Base-by-base conservation (phyloP, 1,140 invertebrate genomes). In the Drosophila saltans region DNA sequence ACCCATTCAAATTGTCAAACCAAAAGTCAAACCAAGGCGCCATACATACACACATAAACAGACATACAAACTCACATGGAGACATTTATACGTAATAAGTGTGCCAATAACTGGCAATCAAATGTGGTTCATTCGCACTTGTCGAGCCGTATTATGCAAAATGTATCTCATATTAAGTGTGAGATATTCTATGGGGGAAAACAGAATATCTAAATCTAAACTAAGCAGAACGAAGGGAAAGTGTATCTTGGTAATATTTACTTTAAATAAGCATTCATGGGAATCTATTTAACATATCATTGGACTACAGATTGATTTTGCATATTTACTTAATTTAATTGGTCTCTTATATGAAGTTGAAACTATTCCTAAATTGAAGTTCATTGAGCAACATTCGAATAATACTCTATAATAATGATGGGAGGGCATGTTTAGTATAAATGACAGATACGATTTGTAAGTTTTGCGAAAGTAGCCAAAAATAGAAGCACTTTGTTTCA, bases 1-100 rank as follows among this genome's bases (percentile, higher is more conserved):
- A 88, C 75, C 80, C 80, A 88, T 88, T 88, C 55, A 88, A 88
- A 88, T 80, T 88, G 83, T 89, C 83, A 88, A 88, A 83, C 9
- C 64, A 40, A 24, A 59, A 30, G 26, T 58, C 62, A 52, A n/a
- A 62, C 21, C 55, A 57, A 62, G n/a, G 41, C 57, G 57, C 33
- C 57, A 16, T 36, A 36, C 33, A 36, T 36, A 52, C 8, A 48
- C 7, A 48, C 7, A 24, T 16, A 48, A 7, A 48, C 16, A 48
- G 6, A 48, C 16, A 52, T 24, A 52, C 8, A 9, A 1, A 48
- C 43, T 8, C 21, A 52, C 21, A 52, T 10, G 45, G 45, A 52
- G 45, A 52, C 24, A 52, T 24, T 55, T 33, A 60, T 77, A 86
- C 82, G 76, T 88, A 86, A 86, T 88, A 74, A 70, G 63, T 74